These are phyloP conservation scores for Ectobius pallidus DNA, from an alignment of 2,888 invertebrate genomes.

Conservation along the genomic window DNA sequence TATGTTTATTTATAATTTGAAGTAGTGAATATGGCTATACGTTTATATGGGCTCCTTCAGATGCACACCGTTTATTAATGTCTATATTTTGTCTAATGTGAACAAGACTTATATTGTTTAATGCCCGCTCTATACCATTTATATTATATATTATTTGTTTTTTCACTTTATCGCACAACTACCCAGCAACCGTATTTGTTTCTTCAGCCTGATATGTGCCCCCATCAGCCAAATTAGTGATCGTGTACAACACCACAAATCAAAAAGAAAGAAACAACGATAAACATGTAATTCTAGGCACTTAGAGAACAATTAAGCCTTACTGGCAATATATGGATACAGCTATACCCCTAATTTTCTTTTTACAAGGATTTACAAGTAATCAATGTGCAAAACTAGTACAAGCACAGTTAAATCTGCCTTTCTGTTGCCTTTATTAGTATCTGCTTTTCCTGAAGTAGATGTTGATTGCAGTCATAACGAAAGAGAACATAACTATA, in stretches of 20 bases:
- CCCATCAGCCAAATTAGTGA: slow-evolving; percentile 1
- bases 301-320: slow-evolving; percentile 41
- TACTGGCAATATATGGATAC: slow-evolving; percentile 38
- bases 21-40: slow-evolving; percentile 26
- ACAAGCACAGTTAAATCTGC: neutral
- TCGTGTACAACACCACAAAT: slow-evolving; percentile 28
- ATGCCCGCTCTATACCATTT: neutral
- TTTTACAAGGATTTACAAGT: neutral
- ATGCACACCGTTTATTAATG: neutral
- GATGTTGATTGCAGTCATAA: too few relatives aligned
- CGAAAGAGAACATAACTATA: neutral
- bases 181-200: neutral
- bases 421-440: neutral
- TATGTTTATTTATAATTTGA: slow-evolving; percentile 39
- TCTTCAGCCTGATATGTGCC: slow-evolving; percentile 3
- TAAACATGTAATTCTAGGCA: slow-evolving; percentile 39
- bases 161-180: neutral
- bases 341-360: slow-evolving; percentile 18
- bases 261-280: slow-evolving; percentile 40
- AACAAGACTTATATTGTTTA: neutral
- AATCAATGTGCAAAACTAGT: neutral
- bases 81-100: slow-evolving; percentile 1
- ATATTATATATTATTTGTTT: neutral
- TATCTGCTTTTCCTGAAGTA: too few relatives aligned
- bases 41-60: neutral